Conservation (phyloP, 2,888 invertebrate species). For the Chironomus riparius region DNA sequence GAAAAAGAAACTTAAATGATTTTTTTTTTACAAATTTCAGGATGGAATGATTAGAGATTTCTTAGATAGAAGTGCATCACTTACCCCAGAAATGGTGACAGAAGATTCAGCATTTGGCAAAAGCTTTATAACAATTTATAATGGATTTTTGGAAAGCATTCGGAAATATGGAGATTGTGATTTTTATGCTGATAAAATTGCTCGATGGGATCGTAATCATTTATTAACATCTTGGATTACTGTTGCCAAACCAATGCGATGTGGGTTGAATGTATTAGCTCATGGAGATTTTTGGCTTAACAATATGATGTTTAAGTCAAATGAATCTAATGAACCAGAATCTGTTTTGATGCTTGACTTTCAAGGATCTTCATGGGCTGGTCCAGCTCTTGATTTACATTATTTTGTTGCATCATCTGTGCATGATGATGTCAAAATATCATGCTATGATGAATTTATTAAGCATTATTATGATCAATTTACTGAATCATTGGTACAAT, state of each 20-base stretch:
- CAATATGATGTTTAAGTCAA: slow-evolving; percentile 29
- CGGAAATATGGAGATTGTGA: background rate
- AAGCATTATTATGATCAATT: slow-evolving; percentile 24
- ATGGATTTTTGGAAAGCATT: background rate
- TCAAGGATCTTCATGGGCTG: slow-evolving; percentile 25
- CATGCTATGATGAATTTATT: slow-evolving; percentile 21
- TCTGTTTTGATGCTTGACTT: slow-evolving; percentile 5
- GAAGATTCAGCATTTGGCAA: background rate
- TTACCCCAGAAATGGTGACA: background rate
- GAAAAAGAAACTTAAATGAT: background rate
- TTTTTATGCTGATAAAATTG: slow-evolving; percentile 14
- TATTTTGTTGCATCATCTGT: slow-evolving; percentile 28
- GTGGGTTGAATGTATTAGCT: slow-evolving; percentile 28
- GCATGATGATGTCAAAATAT: slow-evolving; percentile 11
- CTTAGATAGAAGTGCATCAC: background rate
- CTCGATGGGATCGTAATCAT: background rate
- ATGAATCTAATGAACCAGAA: slow-evolving; percentile 16
- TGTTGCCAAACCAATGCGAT: background rate
- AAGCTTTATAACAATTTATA: background rate
- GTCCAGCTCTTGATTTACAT: slow-evolving; percentile 28
- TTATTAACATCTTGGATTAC: background rate
- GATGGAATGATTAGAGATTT: background rate
- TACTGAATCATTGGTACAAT: background rate
- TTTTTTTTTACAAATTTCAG: background rate
- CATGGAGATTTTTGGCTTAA: slow-evolving; percentile 29